Percentiles rank a stretch among this genome's conserved stretches.
Conservation (phyloP, 1,140 invertebrate genomes). For the Delia radicum region DNA sequence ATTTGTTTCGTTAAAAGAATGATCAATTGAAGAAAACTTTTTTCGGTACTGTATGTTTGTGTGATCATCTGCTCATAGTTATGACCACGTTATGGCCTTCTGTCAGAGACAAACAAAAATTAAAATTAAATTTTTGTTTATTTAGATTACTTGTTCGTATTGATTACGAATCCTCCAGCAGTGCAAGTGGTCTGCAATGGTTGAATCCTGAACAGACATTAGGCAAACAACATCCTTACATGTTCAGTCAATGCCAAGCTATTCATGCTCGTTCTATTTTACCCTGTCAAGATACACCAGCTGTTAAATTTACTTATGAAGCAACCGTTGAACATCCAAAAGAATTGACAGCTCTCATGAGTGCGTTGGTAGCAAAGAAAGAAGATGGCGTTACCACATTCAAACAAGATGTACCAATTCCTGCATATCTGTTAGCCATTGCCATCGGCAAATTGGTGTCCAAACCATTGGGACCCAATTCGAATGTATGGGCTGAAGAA, state of each 20-base stretch:
- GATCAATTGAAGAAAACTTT: too few species aligned
- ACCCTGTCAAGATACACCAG: constrained; percentile 93
- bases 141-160: constrained; percentile 67
- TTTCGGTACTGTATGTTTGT: too few species aligned
- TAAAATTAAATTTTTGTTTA: too few species aligned
- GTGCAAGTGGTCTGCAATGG: constrained; percentile 86
- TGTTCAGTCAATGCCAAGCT: constrained; percentile 93
- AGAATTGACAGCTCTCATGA: constrained; percentile 85
- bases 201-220: constrained; percentile 81
- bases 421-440: constrained; percentile 81
- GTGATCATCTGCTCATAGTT: too few species aligned
- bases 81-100: too few species aligned
- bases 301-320: constrained; percentile 84
- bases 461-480: constrained; percentile 74
- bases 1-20: too few species aligned
- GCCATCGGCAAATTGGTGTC: constrained; percentile 81
- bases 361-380: constrained; percentile 67
- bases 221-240: constrained; percentile 82
- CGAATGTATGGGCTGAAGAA: constrained; percentile 86
- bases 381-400: constrained; percentile 63
- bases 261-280: constrained; percentile 86
- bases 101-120: too few species aligned
- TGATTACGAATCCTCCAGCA: constrained; percentile 72
- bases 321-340: constrained; percentile 78
- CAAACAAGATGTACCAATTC: constrained; percentile 74